Conservation (phyloP, 2,797 vertebrate species). For the Sphaeramia orbicularis region DNA sequence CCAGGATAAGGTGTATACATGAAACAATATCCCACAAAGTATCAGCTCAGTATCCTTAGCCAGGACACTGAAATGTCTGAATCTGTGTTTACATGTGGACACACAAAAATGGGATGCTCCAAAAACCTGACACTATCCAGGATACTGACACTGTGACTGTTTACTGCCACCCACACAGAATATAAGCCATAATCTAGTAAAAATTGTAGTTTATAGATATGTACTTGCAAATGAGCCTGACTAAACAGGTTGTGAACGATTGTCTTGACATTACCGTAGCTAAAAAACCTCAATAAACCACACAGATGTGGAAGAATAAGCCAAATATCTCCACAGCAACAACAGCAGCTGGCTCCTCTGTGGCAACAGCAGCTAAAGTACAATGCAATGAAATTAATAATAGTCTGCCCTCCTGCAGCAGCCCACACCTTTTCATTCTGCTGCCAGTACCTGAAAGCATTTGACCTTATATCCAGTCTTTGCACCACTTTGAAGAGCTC, state of each 20-base stretch:
- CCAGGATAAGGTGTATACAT: too few species aligned
- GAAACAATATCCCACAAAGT: too few species aligned
- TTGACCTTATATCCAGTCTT: constrained; percentile 74
- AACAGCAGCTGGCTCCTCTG: background rate
- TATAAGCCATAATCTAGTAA: too few species aligned
- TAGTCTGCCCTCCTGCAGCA: constrained; percentile 21
- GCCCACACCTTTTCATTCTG: constrained; percentile 42
- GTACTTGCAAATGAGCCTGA: background rate
- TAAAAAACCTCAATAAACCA: background rate
- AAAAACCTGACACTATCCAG: too few species aligned
- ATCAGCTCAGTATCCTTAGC: too few species aligned
- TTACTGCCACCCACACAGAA: too few species aligned
- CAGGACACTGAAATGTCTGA: too few species aligned
- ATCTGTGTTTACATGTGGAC: too few species aligned
- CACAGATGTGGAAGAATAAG: background rate
- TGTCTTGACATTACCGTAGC: too few species aligned
- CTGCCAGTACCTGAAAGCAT: constrained; percentile 36
- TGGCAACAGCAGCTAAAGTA: constrained; percentile 20
- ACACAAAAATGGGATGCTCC: too few species aligned
- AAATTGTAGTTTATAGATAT: background rate
- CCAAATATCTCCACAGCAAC: background rate
- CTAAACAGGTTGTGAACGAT: background rate
- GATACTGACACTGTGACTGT: too few species aligned
- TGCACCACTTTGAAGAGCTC: constrained; percentile 60
- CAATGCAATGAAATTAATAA: constrained; percentile 35